These are phyloP conservation scores for Aphrocallistes beatrix DNA, from an alignment of 37 sponge, comb jelly and placozoan species.

Conservation along the genomic window DNA sequence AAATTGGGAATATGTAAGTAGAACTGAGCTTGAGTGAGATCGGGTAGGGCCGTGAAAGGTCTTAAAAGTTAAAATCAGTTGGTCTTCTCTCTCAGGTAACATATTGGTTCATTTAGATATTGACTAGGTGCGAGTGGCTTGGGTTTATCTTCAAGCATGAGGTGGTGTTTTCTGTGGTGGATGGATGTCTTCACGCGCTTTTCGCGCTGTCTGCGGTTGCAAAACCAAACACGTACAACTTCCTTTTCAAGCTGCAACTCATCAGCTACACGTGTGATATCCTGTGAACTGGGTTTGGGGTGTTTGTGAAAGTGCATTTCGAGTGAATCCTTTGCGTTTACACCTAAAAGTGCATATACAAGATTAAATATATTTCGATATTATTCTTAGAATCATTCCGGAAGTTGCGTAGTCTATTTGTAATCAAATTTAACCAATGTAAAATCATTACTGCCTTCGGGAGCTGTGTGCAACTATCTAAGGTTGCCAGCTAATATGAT, in stretches of 20 bases:
- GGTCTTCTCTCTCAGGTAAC: not conserved
- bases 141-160: not conserved
- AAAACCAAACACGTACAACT: conserved; percentile 94
- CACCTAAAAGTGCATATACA: conserved; percentile 26
- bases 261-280: conserved; percentile 70
- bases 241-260: conserved; percentile 76
- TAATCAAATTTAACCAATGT: too few relatives aligned
- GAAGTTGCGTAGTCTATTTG: too few relatives aligned
- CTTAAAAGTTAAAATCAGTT: not conserved
- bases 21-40: not conserved
- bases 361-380: not conserved
- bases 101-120: not conserved
- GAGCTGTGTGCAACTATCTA: too few relatives aligned
- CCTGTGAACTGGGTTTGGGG: conserved; percentile 74
- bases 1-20: not conserved
- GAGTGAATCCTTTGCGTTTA: conserved; percentile 61
- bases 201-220: conserved; percentile 88
- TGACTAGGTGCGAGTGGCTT: not conserved
- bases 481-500: too few relatives aligned
- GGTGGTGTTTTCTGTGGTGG: conserved; percentile 6
- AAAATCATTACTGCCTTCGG: too few relatives aligned
- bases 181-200: conserved; percentile 68
- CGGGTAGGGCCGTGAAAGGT: not conserved
- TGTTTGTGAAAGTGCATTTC: conserved; percentile 73
- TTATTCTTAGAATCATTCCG: not conserved